Conservation (phyloP, 2,888 invertebrate species). For the Drosophila meridionalis region DNA sequence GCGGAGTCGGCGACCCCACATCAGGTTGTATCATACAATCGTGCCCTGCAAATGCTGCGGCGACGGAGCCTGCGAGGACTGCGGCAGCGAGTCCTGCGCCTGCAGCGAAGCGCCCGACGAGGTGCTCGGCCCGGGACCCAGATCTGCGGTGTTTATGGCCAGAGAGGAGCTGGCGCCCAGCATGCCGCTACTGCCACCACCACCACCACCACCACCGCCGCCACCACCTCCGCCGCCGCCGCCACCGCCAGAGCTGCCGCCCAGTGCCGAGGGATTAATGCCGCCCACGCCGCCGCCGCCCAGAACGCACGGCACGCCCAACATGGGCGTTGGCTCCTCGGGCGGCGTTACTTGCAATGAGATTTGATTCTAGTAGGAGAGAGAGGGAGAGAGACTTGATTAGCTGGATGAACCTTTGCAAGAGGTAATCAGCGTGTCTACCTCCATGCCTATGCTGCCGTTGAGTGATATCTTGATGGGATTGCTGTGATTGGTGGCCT, state of each 20-base stretch:
- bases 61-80: conserved; percentile 78
- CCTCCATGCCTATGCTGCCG: conserved; percentile 93
- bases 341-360: conserved; percentile 88
- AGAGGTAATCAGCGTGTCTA: too few species aligned
- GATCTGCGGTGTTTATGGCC: conserved; percentile 83
- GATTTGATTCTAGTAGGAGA: conserved; percentile 77
- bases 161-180: conserved; percentile 83
- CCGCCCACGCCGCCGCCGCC: conserved; percentile 82
- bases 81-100: conserved; percentile 80
- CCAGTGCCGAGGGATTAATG: conserved; percentile 84
- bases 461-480: conserved; percentile 94
- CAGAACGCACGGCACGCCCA: conserved; percentile 84
- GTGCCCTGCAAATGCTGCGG: conserved; percentile 94
- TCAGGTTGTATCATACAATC: conserved; percentile 97
- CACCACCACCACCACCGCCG: conserved; percentile 70
- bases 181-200: conserved; percentile 74
- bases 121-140: conserved; percentile 85
- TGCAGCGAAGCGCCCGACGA: conserved; percentile 86
- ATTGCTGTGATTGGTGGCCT: conserved; percentile 89
- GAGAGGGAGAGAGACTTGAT: background rate
- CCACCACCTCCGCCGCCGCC: conserved; percentile 47
- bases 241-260: conserved; percentile 66
- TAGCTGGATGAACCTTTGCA: too few species aligned
- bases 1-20: conserved; percentile 95
- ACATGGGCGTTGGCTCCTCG: conserved; percentile 86